Evolutionary conservation across 2,113 vertebrate species (phyloP), one percentile per base, ranked within the genome.

Genomic region (Etheostoma cragini): DNA sequence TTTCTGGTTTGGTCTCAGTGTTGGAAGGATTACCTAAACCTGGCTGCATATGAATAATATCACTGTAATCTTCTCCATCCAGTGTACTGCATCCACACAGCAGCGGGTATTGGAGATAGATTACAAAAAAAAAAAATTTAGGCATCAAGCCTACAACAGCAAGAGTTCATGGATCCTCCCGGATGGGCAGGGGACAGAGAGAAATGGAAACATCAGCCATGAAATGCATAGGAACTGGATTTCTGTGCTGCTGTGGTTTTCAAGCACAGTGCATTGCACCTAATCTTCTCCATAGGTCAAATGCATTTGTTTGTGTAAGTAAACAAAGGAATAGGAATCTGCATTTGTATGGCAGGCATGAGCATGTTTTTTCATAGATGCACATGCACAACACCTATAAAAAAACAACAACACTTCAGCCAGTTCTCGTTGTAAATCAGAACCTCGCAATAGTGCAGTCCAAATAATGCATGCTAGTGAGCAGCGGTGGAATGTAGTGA

Each of bases 21-120:
- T 91, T 91, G 91, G 89, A 90, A 88, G 92, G 91, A 94, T 94
- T 93, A 92, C 88, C 91, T 92, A 91, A 94, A 94, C 93, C 93
- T 94, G 92, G 91, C 92, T 92, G 87, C 89, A 89, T 92, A 92
- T 93, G 93, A 94, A 94, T 93, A 88, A 89, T 92, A 89, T 91
- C 88, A 92, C 89, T 94, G 89, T 90, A 87, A 88, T 92, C 88
- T 84, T 84, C 88, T 91, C 88, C 86, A 88, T 91, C 91, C 89
- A 91, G 71, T 86, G 83, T 71, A 65, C 66, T 75, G 76, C 78
- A 85, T 85, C 79, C 57, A 83, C 30, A 60, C 49, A 82, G 84
- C 83, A 87, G 62, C 61, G 85, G 75, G 76, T 85, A 85, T 84
- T 87, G 87, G 84, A 88, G 79, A 78, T 81, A 72, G 83, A 91